Evolutionary conservation across 2,113 vertebrate genomes (phyloP).

Genomic region (Jacana jacana): DNA sequence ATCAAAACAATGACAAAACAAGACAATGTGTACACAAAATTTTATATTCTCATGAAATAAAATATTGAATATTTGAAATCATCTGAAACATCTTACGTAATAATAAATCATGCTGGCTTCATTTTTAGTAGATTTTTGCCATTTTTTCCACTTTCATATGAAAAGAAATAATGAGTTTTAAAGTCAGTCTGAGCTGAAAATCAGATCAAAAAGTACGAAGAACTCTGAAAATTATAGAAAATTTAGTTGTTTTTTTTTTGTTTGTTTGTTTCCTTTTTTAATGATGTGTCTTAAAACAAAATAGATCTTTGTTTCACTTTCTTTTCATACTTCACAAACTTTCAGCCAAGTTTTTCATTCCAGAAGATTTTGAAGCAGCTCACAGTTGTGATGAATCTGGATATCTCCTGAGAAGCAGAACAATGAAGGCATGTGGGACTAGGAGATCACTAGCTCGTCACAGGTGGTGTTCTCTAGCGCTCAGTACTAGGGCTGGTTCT

Average conservation of each 20-base stretch:
- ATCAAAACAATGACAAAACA: background rate
- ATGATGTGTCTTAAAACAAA: rapidly evolving
- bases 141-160: background rate
- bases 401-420: background rate
- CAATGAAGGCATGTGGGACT: background rate
- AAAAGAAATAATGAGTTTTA: background rate
- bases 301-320: background rate
- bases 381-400: background rate
- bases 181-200: background rate
- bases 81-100: background rate
- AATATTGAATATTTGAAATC: background rate
- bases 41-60: background rate
- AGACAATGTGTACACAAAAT: background rate
- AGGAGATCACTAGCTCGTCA: too few relatives aligned
- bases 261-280: too few relatives aligned
- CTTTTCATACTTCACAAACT: background rate
- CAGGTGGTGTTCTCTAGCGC: background rate
- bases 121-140: background rate
- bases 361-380: background rate
- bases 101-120: background rate
- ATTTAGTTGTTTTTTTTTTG: rapidly evolving
- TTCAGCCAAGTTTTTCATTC: background rate
- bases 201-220: background rate
- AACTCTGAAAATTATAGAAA: background rate
- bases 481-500: background rate